Percentiles rank a stretch among this genome's conserved stretches.
Evolutionary conservation across 2,797 vertebrate genomes (phyloP).

Genomic region (Anguilla megastoma): DNA sequence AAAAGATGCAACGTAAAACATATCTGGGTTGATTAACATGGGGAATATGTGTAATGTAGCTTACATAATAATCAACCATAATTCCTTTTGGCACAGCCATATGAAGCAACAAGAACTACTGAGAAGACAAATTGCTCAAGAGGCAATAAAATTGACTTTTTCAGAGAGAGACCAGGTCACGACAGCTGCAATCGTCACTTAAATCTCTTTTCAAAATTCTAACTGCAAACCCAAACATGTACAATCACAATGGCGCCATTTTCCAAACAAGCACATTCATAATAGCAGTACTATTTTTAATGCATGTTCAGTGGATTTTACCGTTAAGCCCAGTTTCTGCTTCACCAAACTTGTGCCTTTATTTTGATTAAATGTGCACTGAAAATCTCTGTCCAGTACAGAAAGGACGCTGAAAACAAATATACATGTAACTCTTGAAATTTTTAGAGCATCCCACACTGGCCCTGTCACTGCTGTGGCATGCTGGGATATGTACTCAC

Average conservation of each 20-base stretch:
- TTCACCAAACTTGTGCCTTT: background rate
- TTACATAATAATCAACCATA: background rate
- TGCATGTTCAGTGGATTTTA: background rate
- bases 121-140: background rate
- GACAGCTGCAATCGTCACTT: background rate
- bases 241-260: background rate
- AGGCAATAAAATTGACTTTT: background rate
- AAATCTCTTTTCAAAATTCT: background rate
- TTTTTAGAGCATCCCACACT: background rate
- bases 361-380: background rate
- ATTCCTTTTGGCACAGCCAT: background rate
- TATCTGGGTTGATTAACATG: background rate
- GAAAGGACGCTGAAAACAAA: background rate
- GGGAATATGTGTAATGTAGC: background rate
- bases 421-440: background rate
- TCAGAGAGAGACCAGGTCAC: background rate
- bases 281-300: background rate
- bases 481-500: constrained; percentile 56
- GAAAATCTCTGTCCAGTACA: background rate
- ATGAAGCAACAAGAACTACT: background rate
- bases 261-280: background rate
- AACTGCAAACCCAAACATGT: background rate
- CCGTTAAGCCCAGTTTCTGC: background rate
- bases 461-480: background rate
- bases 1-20: background rate